phyloP scores from a whole-genome alignment of 2,888 invertebrate species.

The Amaurobius ferox region DNA sequence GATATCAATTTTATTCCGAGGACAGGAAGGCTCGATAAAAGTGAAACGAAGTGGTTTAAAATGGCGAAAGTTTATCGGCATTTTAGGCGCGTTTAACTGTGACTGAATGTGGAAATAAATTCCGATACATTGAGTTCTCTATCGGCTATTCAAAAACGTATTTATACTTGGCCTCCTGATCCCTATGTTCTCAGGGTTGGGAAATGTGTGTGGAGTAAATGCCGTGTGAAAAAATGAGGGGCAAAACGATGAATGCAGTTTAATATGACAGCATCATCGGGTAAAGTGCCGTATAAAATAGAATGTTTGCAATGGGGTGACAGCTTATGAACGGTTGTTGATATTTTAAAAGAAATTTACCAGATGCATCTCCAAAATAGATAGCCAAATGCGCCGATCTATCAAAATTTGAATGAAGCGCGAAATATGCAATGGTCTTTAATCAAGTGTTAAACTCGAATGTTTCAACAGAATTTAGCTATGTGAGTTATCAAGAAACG shows the following conservation, averaged over 20 bases:
- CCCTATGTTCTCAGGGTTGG: conserved; percentile 52
- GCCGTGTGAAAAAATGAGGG: conserved; percentile 54
- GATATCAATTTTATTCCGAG: conserved; percentile 63
- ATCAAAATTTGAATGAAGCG: no score
- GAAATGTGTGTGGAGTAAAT: conserved; percentile 54
- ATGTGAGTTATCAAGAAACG: no score
- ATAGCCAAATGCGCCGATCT: no score
- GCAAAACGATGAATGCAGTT: conserved; percentile 57
- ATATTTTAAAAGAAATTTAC: neutral
- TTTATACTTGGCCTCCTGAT: conserved; percentile 64
- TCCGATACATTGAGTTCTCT: conserved; percentile 68
- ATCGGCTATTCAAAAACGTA: conserved; percentile 68
- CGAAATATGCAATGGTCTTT: no score
- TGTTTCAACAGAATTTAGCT: no score
- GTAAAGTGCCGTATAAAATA: conserved; percentile 45
- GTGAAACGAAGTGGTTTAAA: conserved; percentile 68
- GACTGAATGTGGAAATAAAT: conserved; percentile 70
- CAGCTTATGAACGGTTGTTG: conserved; percentile 23
- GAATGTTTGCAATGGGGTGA: conserved; percentile 26
- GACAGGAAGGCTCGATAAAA: conserved; percentile 69
- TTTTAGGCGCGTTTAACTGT: conserved; percentile 69
- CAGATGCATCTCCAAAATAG: neutral
- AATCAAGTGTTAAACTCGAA: no score
- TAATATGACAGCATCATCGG: conserved; percentile 53
- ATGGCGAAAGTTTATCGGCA: conserved; percentile 70